Evolutionary conservation across 2,888 invertebrate genomes (phyloP).

Genomic region (Drosophila conformis): DNA sequence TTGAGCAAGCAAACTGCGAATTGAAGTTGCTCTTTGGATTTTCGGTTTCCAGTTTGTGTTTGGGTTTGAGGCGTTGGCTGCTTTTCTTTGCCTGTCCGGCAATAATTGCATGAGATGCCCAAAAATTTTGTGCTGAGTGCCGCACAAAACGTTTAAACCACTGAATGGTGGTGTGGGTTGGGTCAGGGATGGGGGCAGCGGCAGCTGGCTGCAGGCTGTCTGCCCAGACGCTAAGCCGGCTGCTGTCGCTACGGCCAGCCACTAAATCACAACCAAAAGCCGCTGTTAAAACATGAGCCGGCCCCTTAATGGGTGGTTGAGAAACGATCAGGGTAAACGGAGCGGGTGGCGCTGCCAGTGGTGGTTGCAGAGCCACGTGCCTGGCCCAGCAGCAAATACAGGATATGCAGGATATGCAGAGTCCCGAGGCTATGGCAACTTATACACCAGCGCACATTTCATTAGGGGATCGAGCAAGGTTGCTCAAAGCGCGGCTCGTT

Average conservation of each 20-base stretch:
- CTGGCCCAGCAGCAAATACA: background rate
- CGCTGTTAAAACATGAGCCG: slow-evolving; percentile 78
- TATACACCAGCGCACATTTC: slow-evolving; percentile 39
- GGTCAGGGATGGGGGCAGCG: no score
- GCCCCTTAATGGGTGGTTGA: slow-evolving; percentile 61
- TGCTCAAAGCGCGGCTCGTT: slow-evolving; percentile 27
- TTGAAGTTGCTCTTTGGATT: slow-evolving; percentile 28
- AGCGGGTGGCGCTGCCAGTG: slow-evolving; percentile 9
- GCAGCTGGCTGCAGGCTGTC: slow-evolving; percentile 29
- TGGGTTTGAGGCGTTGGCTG: background rate
- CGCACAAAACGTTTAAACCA: slow-evolving; percentile 56
- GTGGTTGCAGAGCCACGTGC: slow-evolving; percentile 58
- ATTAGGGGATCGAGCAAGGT: slow-evolving; percentile 31
- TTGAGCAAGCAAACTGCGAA: slow-evolving; percentile 73
- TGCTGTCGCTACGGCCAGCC: slow-evolving; percentile 59
- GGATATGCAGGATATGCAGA: background rate
- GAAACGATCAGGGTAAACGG: slow-evolving; percentile 2
- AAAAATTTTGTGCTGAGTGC: slow-evolving; percentile 69
- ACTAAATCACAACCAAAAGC: slow-evolving; percentile 82
- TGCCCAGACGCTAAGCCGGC: slow-evolving; percentile 72
- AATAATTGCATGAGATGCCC: slow-evolving; percentile 77
- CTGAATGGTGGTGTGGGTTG: background rate
- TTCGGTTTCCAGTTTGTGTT: slow-evolving; percentile 16
- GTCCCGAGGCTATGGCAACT: slow-evolving; percentile 37
- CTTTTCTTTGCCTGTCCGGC: slow-evolving; percentile 29